Conservation (phyloP, 2,797 vertebrate species). For the Sebastes cheni region DNA sequence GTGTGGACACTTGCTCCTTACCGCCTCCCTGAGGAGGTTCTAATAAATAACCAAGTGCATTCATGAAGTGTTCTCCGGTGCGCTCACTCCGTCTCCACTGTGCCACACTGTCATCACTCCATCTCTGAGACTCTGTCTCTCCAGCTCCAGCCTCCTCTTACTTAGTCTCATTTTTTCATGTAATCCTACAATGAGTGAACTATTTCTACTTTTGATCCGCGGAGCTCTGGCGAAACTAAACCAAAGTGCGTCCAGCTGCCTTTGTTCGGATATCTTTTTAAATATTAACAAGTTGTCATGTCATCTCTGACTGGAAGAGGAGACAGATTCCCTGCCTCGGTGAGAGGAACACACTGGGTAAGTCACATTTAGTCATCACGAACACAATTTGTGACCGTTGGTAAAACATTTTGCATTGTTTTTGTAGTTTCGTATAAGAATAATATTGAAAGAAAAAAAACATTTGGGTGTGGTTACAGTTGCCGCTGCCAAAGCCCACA, state of each 20-base stretch:
- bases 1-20: constrained; percentile 22
- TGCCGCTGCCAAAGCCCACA: constrained; percentile 43
- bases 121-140: not conserved
- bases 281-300: constrained; percentile 85
- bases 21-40: constrained; percentile 56
- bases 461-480: constrained; percentile 75
- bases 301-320: constrained; percentile 90
- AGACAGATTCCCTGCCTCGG: constrained; percentile 79
- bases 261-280: constrained; percentile 75
- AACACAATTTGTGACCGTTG: not conserved
- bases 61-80: constrained; percentile 30
- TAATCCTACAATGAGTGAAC: constrained; percentile 13
- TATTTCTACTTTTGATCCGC: not conserved
- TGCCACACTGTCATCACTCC: constrained; percentile 24
- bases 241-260: constrained; percentile 48
- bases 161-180: not conserved
- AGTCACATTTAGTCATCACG: constrained; percentile 63
- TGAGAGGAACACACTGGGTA: constrained; percentile 86
- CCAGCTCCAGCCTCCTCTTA: not conserved
- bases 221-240: constrained; percentile 4
- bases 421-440: not conserved
- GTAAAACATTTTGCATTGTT: fast-evolving
- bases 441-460: constrained; percentile 4
- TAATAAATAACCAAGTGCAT: not conserved
- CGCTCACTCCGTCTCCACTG: constrained; percentile 43